Conservation (phyloP, 2,888 invertebrate genomes). For the Julus scandinavius region DNA sequence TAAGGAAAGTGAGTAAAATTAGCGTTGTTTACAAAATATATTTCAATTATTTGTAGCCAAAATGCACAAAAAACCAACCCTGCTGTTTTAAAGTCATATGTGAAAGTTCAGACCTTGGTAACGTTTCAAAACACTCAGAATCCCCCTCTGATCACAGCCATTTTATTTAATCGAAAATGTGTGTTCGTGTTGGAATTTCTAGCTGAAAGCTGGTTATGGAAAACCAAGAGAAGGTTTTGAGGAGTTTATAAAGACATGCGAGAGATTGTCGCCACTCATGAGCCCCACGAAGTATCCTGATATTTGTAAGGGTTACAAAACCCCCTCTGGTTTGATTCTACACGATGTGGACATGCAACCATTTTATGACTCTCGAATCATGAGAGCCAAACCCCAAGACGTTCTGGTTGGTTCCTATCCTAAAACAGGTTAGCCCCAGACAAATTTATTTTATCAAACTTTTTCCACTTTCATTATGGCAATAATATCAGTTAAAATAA, state of each 20-base stretch:
- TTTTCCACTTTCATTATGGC: too few species aligned
- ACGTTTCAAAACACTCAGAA: too few species aligned
- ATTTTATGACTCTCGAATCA: constrained; percentile 16
- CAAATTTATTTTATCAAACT: too few species aligned
- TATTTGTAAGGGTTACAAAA: not conserved
- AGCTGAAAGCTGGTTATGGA: not conserved
- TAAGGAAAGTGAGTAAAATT: too few species aligned
- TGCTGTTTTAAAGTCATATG: too few species aligned
- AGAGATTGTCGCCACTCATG: not conserved
- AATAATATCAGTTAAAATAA: too few species aligned
- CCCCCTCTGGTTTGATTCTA: not conserved
- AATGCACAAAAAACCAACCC: too few species aligned
- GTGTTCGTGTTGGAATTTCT: not conserved
- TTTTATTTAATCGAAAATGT: too few species aligned
- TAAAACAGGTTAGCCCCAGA: not conserved
- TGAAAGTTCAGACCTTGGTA: too few species aligned
- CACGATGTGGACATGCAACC: constrained; percentile 29
- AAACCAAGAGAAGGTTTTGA: not conserved
- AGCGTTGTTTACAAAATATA: too few species aligned
- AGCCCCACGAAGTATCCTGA: not conserved
- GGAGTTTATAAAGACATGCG: not conserved
- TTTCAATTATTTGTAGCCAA: too few species aligned
- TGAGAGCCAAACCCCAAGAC: constrained; percentile 1
- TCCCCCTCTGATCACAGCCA: too few species aligned
- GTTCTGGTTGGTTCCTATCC: not conserved